Percentiles rank a stretch among this genome's conserved stretches.
These are phyloP conservation scores for Hylaea fasciaria DNA, from an alignment of 2,888 invertebrate genomes.

Conservation along the genomic window DNA sequence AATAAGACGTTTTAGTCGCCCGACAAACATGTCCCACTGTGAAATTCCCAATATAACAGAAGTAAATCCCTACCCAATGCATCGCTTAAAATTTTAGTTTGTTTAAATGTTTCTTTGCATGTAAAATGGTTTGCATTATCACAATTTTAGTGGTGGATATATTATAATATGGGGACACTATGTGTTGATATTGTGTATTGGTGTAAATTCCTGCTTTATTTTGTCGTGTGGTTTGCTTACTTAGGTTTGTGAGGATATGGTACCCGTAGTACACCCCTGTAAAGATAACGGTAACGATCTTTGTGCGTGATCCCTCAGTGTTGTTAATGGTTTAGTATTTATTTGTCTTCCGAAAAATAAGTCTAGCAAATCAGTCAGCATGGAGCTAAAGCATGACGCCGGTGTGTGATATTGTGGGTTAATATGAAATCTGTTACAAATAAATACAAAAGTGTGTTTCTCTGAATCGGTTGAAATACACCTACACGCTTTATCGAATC, in stretches of 20 bases:
- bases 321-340: too few species aligned
- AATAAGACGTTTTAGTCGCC: conserved; percentile 13
- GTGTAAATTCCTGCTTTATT: conserved; percentile 45
- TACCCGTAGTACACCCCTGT: too few species aligned
- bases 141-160: conserved; percentile 52
- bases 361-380: too few species aligned
- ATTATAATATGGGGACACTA: conserved; percentile 46
- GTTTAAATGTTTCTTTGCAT: conserved; percentile 80
- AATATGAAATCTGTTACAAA: too few species aligned
- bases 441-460: too few species aligned
- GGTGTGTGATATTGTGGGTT: too few species aligned
- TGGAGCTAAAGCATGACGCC: too few species aligned
- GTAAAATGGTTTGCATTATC: conserved; percentile 80
- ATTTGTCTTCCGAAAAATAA: too few species aligned
- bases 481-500: too few species aligned
- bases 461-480: too few species aligned
- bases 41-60: conserved; percentile 26
- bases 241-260: conserved; percentile 17
- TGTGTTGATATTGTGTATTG: conserved; percentile 37
- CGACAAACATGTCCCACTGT: conserved; percentile 23
- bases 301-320: too few species aligned
- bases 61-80: conserved; percentile 61
- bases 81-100: conserved; percentile 75
- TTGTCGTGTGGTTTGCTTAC: conserved; percentile 60
- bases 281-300: too few species aligned